phyloP scores from a whole-genome alignment of 2,113 vertebrate genomes.

The Channa argus region DNA sequence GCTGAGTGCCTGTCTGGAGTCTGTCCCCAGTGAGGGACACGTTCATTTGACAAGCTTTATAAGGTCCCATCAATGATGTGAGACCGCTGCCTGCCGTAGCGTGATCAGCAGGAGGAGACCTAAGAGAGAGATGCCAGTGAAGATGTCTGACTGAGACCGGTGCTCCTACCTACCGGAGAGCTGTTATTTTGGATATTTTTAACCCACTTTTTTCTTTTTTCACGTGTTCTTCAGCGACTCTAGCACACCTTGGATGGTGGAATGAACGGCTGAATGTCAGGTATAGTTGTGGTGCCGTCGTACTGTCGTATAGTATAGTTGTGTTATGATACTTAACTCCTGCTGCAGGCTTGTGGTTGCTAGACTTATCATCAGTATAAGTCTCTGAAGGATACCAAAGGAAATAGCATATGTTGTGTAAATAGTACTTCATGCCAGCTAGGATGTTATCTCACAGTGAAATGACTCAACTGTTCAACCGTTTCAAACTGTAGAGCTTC shows the following conservation, averaged over 20 bases:
- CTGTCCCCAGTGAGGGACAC: conserved; percentile 57
- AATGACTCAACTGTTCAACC: not conserved
- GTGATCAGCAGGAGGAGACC: conserved; percentile 45
- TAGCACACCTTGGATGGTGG: conserved; percentile 68
- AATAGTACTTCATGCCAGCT: not conserved
- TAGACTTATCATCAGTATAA: conserved; percentile 5
- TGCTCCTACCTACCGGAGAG: conserved; percentile 29
- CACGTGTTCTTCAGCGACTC: conserved; percentile 25
- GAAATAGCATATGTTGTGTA: conserved; percentile 12
- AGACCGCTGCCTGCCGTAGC: conserved; percentile 56
- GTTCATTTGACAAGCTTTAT: conserved; percentile 59
- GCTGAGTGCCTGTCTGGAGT: conserved; percentile 51
- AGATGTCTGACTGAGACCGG: conserved; percentile 58
- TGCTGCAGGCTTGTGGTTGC: conserved; percentile 13
- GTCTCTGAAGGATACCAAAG: conserved; percentile 5
- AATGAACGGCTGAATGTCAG: conserved; percentile 74
- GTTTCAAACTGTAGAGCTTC: not conserved
- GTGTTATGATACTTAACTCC: conserved; percentile 2
- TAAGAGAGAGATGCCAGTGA: conserved; percentile 31
- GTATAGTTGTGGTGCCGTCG: conserved; percentile 63
- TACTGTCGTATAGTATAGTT: not conserved
- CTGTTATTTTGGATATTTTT: conserved; percentile 54
- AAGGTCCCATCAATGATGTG: conserved; percentile 62
- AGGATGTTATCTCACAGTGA: conserved; percentile 8
- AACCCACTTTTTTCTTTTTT: conserved; percentile 32